Conservation (phyloP, 1,140 invertebrate genomes). For the Drosophila kikkawai region DNA sequence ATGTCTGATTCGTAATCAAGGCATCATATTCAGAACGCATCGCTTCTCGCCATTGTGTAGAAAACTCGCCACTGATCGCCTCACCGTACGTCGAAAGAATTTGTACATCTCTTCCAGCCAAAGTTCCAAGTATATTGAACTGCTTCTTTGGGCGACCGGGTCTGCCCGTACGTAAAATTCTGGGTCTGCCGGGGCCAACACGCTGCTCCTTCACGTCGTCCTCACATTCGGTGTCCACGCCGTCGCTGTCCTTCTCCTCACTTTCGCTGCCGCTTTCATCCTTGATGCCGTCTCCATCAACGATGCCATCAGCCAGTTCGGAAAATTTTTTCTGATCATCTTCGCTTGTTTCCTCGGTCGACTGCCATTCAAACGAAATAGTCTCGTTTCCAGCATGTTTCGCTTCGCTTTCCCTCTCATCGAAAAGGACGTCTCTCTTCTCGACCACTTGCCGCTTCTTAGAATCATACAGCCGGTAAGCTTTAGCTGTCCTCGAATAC, state of each 20-base stretch:
- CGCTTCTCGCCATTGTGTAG: neutral
- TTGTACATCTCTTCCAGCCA: neutral
- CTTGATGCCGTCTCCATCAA: neutral
- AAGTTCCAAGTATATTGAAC: neutral
- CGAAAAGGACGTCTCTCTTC: neutral
- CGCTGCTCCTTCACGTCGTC: neutral
- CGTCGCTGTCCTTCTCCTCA: neutral
- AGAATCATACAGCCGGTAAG: neutral
- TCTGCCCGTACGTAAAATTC: neutral
- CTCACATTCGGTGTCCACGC: neutral
- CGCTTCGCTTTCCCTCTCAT: neutral
- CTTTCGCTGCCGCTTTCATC: neutral
- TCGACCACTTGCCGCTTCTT: conserved; percentile 1
- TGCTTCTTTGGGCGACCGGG: neutral
- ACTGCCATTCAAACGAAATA: neutral
- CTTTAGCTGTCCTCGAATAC: neutral
- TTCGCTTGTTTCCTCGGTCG: neutral
- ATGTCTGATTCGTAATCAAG: neutral
- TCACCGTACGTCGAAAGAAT: conserved; percentile 1
- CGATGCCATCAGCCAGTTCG: neutral
- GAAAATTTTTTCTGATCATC: neutral
- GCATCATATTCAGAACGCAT: conserved; percentile 4
- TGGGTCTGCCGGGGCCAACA: neutral
- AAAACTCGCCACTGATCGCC: neutral
- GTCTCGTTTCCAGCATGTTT: neutral